These are phyloP conservation scores for Volucella inanis DNA, from an alignment of 2,888 invertebrate species.

Conservation along the genomic window DNA sequence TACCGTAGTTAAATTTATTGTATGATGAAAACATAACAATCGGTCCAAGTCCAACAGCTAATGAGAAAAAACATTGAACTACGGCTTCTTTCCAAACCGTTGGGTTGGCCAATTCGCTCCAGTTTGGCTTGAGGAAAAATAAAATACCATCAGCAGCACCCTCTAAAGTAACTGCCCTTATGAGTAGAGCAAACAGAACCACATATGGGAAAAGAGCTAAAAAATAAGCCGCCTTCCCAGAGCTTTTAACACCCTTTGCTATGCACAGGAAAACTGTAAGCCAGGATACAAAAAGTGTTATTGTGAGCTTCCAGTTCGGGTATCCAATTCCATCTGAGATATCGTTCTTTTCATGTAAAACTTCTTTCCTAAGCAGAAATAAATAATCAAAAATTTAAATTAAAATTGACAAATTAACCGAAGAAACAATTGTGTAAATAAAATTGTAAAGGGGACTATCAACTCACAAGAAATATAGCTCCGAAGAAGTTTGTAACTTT, in stretches of 20 bases:
- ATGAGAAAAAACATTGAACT: constrained; percentile 91
- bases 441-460: neutral
- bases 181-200: constrained; percentile 89
- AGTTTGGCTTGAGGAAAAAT: constrained; percentile 91
- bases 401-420: neutral
- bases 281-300: constrained; percentile 89
- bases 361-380: constrained; percentile 83
- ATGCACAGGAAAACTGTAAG: constrained; percentile 87
- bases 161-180: constrained; percentile 86
- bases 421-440: neutral
- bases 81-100: constrained; percentile 91
- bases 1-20: constrained; percentile 88
- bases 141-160: constrained; percentile 90
- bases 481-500: constrained; percentile 84
- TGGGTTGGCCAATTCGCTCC: constrained; percentile 88
- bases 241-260: constrained; percentile 89
- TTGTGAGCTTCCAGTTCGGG: constrained; percentile 88
- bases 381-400: constrained; percentile 19
- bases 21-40: constrained; percentile 92
- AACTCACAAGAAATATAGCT: constrained; percentile 85
- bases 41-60: constrained; percentile 89
- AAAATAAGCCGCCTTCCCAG: constrained; percentile 93
- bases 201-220: constrained; percentile 94
- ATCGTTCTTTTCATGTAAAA: constrained; percentile 83
- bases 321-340: constrained; percentile 83